Base-by-base conservation (phyloP, 2,797 vertebrate species). In the Pangasius krempfi region DNA sequence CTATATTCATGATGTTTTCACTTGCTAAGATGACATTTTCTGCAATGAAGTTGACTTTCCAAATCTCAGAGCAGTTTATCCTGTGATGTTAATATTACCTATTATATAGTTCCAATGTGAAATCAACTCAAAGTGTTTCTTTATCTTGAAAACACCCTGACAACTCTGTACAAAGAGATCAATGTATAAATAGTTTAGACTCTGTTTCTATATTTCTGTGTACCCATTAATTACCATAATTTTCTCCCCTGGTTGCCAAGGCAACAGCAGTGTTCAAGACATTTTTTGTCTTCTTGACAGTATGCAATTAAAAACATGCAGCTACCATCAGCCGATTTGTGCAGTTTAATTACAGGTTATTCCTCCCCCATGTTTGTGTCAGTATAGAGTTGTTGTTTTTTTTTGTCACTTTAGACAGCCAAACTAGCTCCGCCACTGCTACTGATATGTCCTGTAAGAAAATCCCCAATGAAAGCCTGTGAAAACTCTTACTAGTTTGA, bases 251-350 rank as follows among this genome's bases (percentile, higher is more conserved):
- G 58, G 91, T 92, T 91, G 90, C 91, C 90, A 89, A 86, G 90
- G 87, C 86, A 79, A 91, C 87, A 87, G 58, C 83, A 86, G 89
- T 86, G 64, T 87, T 91, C 86, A 85, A 62, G 81, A 50, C 25
- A 7, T 73, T 73, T 82, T 88, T 87, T 47, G 8, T 10, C 80
- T 50, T 72, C 47, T n/a, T 89, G 91, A 89, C 91, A 91, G 90
- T 90, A 85, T 89, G 89, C 85, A 92, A 92, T 92, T 92, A 92
- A 87, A 90, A 90, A 91, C 87, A 89, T 92, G 88, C 88, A 73
- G 89, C 78, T 90, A 87, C 81, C 87, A 89, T 90, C 90, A 87
- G 76, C 22, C 75, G 56, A 33, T 40, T 84, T 40, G 86, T 85
- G 70, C 40, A 54, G 85, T 91, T 87, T 91, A 88, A 92, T 92